These are phyloP conservation scores for Callopanchax toddi DNA, from an alignment of 2,113 vertebrate genomes.

Conservation along the genomic window DNA sequence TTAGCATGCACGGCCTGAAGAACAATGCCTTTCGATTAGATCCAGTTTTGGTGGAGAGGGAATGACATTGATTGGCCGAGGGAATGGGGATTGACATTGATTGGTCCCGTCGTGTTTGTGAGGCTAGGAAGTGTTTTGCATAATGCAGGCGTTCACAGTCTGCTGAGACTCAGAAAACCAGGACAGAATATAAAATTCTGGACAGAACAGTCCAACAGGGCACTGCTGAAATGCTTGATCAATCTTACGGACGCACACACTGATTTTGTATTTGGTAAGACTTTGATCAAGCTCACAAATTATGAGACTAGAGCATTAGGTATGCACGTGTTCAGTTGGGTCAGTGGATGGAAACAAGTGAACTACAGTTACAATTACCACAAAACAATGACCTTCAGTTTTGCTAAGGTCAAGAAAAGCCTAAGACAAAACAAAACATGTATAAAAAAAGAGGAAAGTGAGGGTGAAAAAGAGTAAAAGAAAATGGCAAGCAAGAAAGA, in stretches of 20 bases:
- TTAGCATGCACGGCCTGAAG: constrained; percentile 57
- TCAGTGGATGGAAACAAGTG: neutral
- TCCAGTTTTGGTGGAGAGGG: constrained; percentile 56
- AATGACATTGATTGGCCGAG: constrained; percentile 79
- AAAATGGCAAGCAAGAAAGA: constrained; percentile 2
- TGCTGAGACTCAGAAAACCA: constrained; percentile 47
- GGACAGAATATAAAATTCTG: constrained; percentile 57
- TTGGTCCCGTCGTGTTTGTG: constrained; percentile 77
- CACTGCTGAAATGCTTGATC: constrained; percentile 10
- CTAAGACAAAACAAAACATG: constrained; percentile 6
- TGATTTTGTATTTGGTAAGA: neutral
- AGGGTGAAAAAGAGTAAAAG: constrained; percentile 17
- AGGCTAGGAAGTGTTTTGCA: constrained; percentile 73
- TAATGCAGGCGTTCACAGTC: constrained; percentile 76
- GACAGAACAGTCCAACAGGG: constrained; percentile 28
- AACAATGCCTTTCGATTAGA: constrained; percentile 71
- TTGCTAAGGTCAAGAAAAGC: neutral
- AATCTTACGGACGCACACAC: constrained; percentile 4
- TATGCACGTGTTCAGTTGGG: neutral
- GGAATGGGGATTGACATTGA: constrained; percentile 79
- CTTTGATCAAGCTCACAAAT: constrained; percentile 16
- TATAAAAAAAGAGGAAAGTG: neutral
- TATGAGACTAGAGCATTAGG: neutral
- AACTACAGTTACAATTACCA: neutral
- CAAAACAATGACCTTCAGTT: neutral